These are phyloP conservation scores for Anisognathus igniventris DNA, from an alignment of 2,797 vertebrate genomes.

Conservation along the genomic window DNA sequence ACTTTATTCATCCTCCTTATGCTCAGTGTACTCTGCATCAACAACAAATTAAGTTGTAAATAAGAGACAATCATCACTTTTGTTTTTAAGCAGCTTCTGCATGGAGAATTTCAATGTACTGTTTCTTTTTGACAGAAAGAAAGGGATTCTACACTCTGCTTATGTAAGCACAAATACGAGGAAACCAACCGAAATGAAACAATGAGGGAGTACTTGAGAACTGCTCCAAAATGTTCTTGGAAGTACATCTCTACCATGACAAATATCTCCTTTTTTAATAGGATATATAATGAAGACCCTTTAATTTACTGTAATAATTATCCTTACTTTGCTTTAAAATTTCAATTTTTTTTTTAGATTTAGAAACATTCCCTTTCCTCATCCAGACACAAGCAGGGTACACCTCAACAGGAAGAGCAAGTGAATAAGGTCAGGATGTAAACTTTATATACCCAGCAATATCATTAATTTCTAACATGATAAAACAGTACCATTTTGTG, in stretches of 20 bases:
- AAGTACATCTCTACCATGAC: constrained; percentile 44
- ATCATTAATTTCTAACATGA: background rate
- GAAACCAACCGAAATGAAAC: constrained; percentile 73
- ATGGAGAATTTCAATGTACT: constrained; percentile 78
- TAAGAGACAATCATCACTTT: constrained; percentile 90
- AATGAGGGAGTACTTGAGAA: constrained; percentile 72
- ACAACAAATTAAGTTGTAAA: constrained; percentile 92
- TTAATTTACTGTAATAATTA: background rate
- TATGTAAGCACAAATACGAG: constrained; percentile 75
- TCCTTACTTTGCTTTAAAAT: background rate
- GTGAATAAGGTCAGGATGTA: background rate
- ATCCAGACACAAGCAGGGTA: background rate
- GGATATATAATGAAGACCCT: background rate
- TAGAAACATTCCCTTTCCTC: background rate
- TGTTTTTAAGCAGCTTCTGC: constrained; percentile 85
- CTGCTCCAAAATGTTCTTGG: constrained; percentile 58
- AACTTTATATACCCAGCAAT: background rate
- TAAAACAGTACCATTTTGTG: background rate
- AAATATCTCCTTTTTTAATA: constrained; percentile 40
- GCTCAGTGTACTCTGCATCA: constrained; percentile 89
- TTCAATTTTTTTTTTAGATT: background rate
- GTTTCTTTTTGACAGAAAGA: constrained; percentile 71
- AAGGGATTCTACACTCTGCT: constrained; percentile 75
- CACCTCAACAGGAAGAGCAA: constrained; percentile 1
- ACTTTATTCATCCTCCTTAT: constrained; percentile 91